These are phyloP conservation scores for Ischnus inquisitorius DNA, from an alignment of 2,888 invertebrate genomes.

Conservation along the genomic window DNA sequence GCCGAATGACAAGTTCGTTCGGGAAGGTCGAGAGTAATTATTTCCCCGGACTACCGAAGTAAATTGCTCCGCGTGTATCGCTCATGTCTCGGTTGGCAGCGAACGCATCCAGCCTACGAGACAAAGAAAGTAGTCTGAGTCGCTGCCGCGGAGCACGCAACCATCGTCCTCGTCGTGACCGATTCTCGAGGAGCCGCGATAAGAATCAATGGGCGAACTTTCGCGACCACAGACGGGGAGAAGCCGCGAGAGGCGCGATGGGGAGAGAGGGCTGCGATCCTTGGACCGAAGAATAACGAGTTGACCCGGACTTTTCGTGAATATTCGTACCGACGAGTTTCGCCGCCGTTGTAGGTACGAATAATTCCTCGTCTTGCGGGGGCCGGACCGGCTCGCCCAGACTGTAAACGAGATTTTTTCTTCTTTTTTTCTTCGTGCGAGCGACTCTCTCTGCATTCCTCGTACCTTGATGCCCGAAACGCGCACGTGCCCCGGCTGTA, in stretches of 20 bases:
- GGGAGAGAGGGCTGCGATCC: neutral
- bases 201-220: conserved; percentile 37
- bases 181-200: conserved; percentile 24
- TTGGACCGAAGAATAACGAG: conserved; percentile 55
- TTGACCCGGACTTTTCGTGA: conserved; percentile 60
- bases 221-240: neutral
- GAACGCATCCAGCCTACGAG: neutral
- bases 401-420: conserved; percentile 55
- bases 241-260: neutral
- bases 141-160: conserved; percentile 26
- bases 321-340: conserved; percentile 25
- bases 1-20: conserved; percentile 28
- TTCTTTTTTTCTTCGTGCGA: conserved; percentile 14
- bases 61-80: neutral
- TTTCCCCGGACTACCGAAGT: conserved; percentile 13
- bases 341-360: conserved; percentile 8
- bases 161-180: conserved; percentile 21
- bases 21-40: conserved; percentile 52
- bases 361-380: conserved; percentile 58
- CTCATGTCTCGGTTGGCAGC: neutral
- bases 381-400: conserved; percentile 49
- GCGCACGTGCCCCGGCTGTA: conserved; percentile 60
- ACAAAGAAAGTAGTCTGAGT: conserved; percentile 36
- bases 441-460: conserved; percentile 5
- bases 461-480: conserved; percentile 2